Evolutionary conservation across 2,888 invertebrate genomes (phyloP), one percentile per base, ranked within the genome.

Genomic region (Scrobipalpa atriplicella): DNA sequence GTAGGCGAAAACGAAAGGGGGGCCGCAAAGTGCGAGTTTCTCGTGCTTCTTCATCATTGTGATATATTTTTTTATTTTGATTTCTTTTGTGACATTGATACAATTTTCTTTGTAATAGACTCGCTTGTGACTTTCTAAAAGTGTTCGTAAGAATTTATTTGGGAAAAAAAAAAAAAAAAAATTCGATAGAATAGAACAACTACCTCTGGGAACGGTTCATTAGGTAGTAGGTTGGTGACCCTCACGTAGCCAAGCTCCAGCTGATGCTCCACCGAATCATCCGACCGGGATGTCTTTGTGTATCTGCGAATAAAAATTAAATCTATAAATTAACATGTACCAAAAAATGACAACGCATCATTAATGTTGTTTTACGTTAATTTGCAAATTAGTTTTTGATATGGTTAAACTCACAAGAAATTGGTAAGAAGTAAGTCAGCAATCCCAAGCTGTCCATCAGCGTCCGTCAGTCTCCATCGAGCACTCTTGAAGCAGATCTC

Each of bases 401-500:
- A n/a, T n/a, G n/a, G n/a, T n/a, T n/a, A n/a, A 1, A 51, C 62
- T 63, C 9, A 98, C 94, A 99, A 92, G 88, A 99, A 99, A 85
- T 99, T 99, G 67, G 98, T 97, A 2, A 99, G 94, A 67, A 98
- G 96, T 68, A 99, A 94, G 91, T 99, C 99, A 0, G 99, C 98
- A 72, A 99, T 98, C 68, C 99, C 99, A 66, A 99, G 95, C 88
- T 99, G 99, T 0, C 99, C 99, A 89, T 99, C 99, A 0, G 97
- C 96, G 85, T 99, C 99, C 0, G 99, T 99, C 72, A 99, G 94
- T 51, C 99, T 90, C 99, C 99, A 99, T 80, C 98, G 97, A 5
- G 99, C 99, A 79, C 98, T 97, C 88, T 99, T 99, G 89, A 99
- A 99, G 87, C 98, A 99, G 78, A 99, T 99, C 92, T 99, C 90